A percentile compares a stretch with the other conserved stretches of the same genome.
These are phyloP conservation scores for Sitta europaea DNA, from an alignment of 2,113 vertebrate species.

Conservation along the genomic window DNA sequence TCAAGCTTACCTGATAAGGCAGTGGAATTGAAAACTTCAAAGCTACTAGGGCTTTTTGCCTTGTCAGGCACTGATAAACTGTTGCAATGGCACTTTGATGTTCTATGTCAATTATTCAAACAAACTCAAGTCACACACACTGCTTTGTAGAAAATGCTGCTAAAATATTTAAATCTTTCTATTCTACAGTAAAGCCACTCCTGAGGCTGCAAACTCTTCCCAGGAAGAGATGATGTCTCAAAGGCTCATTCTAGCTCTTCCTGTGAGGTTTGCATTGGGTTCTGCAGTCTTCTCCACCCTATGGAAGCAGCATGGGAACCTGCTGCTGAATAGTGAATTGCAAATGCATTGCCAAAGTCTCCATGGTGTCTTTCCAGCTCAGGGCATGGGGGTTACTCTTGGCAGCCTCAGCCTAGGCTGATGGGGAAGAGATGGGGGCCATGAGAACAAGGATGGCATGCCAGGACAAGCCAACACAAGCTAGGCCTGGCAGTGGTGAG, in stretches of 20 bases:
- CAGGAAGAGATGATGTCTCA: background rate
- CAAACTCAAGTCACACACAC: background rate
- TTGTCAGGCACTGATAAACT: background rate
- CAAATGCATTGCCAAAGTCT: background rate
- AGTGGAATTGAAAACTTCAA: background rate
- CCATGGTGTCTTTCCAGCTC: background rate
- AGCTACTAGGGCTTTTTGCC: background rate
- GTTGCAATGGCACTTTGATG: background rate
- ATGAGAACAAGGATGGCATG: background rate
- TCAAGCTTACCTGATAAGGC: background rate
- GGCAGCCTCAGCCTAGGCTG: background rate
- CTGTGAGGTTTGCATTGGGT: background rate
- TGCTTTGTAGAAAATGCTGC: background rate
- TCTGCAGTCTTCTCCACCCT: background rate
- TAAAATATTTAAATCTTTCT: background rate
- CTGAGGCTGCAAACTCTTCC: background rate
- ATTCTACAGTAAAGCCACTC: background rate
- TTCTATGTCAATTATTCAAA: background rate
- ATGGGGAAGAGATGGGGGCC: fast-evolving
- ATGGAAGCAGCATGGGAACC: background rate
- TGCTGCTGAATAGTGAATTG: background rate
- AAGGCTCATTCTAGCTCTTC: background rate
- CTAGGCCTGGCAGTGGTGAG: background rate
- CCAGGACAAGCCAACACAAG: background rate
- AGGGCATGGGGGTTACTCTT: background rate